These are phyloP conservation scores for Scotopteryx bipunctaria DNA, from an alignment of 2,888 invertebrate genomes.

Conservation along the genomic window DNA sequence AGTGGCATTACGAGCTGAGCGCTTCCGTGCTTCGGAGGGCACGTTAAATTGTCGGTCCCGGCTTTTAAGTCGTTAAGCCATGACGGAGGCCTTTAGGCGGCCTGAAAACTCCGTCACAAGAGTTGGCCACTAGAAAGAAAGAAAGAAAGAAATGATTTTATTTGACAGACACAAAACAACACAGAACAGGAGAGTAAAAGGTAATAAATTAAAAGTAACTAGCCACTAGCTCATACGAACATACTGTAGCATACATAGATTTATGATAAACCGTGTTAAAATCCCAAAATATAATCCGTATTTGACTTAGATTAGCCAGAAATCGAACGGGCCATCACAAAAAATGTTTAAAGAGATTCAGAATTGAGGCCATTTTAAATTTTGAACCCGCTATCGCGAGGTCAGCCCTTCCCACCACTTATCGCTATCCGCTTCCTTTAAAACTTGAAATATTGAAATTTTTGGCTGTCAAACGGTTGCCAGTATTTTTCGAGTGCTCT, in stretches of 20 bases:
- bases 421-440: conserved; percentile 63
- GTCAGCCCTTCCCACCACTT: conserved; percentile 70
- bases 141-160: no score
- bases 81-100: no score
- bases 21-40: no score
- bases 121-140: no score
- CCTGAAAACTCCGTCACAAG: no score
- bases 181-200: no score
- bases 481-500: conserved; percentile 11
- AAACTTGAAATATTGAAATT: conserved; percentile 47
- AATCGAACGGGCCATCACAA: conserved; percentile 6
- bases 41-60: no score
- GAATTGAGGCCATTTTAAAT: conserved; percentile 23
- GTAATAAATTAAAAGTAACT: no score
- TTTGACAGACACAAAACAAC: no score
- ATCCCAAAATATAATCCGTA: conserved; percentile 7
- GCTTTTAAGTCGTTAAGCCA: no score
- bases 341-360: conserved; percentile 20
- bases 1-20: no score
- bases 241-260: not conserved
- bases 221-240: no score
- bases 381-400: conserved; percentile 44
- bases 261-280: not conserved
- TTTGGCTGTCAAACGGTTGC: conserved; percentile 17
- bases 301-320: conserved; percentile 10